Conservation (phyloP, 1,140 invertebrate genomes). For the Formica selysi region DNA sequence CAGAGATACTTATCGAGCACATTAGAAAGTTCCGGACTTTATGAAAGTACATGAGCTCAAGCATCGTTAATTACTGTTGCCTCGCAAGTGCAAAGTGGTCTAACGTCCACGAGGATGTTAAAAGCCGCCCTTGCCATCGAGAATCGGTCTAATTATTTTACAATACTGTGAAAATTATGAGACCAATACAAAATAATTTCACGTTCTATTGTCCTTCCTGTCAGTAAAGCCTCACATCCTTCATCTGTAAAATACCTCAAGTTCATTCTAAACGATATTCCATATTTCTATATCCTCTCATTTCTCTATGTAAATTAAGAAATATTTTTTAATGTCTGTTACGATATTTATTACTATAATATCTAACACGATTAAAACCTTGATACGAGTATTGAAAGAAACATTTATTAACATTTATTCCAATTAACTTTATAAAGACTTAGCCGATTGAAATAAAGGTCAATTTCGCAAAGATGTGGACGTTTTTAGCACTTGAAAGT, state of each 20-base stretch:
- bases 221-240: neutral
- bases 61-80: conserved; percentile 52
- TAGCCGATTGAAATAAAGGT: neutral
- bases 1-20: conserved; percentile 40
- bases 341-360: neutral
- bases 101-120: conserved; percentile 36
- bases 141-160: conserved; percentile 46
- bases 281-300: too few relatives aligned
- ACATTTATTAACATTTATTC: neutral
- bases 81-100: conserved; percentile 32
- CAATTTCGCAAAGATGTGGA: neutral
- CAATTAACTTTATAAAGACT: neutral
- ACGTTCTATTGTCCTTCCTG: neutral
- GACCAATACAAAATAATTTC: conserved; percentile 18
- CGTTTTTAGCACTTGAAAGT: neutral
- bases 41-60: conserved; percentile 50
- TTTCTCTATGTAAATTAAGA: neutral
- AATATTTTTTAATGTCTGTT: neutral
- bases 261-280: neutral
- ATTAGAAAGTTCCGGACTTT: conserved; percentile 52
- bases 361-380: neutral
- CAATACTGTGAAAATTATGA: conserved; percentile 15
- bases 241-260: neutral
- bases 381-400: neutral
- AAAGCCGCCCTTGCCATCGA: conserved; percentile 4